Evolutionary conservation across 2,888 invertebrate species (phyloP).

Genomic region (Ichneumoninae sp.): DNA sequence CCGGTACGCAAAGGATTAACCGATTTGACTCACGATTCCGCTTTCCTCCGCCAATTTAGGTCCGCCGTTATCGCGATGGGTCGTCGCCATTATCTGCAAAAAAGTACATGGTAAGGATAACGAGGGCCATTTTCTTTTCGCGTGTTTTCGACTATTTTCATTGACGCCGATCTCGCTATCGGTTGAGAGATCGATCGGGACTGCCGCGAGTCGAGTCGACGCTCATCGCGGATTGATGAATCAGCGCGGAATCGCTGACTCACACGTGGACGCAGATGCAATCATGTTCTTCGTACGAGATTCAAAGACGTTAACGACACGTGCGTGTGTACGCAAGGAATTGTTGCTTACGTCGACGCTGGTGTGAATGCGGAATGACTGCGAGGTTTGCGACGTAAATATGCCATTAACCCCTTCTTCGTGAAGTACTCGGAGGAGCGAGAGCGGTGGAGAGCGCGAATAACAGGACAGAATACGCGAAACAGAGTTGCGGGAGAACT

Average conservation of each 20-base stretch:
- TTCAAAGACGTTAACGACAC: background rate
- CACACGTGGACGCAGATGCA: conserved; percentile 9
- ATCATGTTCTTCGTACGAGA: background rate
- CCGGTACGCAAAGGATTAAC: too few species aligned
- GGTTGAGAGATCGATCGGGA: background rate
- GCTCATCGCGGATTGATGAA: background rate
- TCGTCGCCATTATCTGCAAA: conserved; percentile 73
- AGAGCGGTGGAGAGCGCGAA: background rate
- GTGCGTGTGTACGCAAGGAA: background rate
- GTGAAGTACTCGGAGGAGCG: background rate
- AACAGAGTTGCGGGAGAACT: background rate
- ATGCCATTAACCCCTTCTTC: background rate
- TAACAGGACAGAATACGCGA: background rate
- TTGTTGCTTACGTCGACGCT: background rate
- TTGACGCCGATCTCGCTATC: background rate
- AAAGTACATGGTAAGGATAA: conserved; percentile 11
- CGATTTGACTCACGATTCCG: conserved; percentile 72
- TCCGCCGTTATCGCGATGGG: conserved; percentile 53
- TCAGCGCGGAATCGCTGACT: conserved; percentile 1
- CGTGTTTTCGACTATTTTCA: background rate
- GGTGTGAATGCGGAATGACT: background rate
- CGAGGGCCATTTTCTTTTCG: background rate
- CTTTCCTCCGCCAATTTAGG: conserved; percentile 73
- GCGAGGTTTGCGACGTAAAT: background rate
- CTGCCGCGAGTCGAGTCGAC: background rate